Conservation (phyloP, 2,113 vertebrate species). For the Columbina picui region DNA sequence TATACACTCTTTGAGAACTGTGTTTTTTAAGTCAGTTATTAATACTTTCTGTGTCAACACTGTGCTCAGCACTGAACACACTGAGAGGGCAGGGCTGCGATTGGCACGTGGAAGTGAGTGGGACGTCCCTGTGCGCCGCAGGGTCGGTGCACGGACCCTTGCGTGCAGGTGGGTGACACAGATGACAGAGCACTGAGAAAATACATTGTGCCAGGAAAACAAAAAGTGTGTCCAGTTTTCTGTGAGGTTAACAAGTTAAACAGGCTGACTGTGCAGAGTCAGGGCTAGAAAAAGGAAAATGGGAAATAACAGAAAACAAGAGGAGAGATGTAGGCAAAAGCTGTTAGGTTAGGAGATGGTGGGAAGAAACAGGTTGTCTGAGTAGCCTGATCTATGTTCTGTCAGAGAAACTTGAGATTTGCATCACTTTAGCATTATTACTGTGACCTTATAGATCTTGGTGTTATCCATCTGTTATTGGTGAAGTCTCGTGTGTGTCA, state of each 20-base stretch:
- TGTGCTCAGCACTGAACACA: not conserved
- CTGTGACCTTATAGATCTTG: conserved; percentile 75
- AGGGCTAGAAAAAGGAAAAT: not conserved
- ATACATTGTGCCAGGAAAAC: not conserved
- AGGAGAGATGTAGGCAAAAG: not conserved
- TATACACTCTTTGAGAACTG: not conserved
- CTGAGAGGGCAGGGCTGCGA: not conserved
- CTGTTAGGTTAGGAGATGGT: not conserved
- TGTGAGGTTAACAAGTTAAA: not conserved
- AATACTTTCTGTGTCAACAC: not conserved
- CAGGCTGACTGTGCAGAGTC: not conserved
- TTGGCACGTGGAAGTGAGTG: not conserved
- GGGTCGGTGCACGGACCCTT: not conserved
- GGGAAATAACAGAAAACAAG: not conserved
- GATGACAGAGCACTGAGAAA: not conserved
- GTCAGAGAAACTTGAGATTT: conserved; percentile 5
- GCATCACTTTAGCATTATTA: conserved; percentile 11
- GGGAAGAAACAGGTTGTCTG: not conserved
- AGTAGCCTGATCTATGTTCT: not conserved
- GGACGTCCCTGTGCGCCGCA: not conserved
- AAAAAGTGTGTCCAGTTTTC: not conserved
- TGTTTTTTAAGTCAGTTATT: not conserved
- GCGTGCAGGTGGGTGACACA: not conserved
- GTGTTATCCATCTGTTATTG: conserved; percentile 65
- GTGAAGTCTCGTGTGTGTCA: conserved; percentile 68